Evolutionary conservation across 2,797 vertebrate species (phyloP).

Genomic region (Coccyzus lansbergi): DNA sequence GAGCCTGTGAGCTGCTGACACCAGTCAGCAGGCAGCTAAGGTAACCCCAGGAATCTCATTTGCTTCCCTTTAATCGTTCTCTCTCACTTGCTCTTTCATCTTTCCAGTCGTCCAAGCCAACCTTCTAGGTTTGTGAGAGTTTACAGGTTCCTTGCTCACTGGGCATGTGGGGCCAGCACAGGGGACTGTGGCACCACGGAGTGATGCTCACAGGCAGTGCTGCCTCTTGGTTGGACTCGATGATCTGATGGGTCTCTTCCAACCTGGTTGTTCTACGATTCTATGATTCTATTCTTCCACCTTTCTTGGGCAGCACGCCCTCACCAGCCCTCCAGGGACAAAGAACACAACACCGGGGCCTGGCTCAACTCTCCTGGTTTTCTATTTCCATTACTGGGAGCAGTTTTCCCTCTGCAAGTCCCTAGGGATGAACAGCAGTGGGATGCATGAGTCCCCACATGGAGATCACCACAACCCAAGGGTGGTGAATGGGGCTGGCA

Average conservation of each 20-base stretch:
- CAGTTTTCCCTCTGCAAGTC: not conserved
- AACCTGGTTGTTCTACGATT: too few species aligned
- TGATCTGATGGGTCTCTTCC: too few species aligned
- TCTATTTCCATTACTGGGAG: not conserved
- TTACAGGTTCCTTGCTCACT: not conserved
- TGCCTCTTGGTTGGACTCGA: too few species aligned
- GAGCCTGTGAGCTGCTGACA: not conserved
- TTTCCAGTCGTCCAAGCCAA: not conserved
- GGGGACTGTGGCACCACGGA: accelerated
- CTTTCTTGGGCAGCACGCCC: not conserved
- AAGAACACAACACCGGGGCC: not conserved
- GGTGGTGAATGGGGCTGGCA: accelerated
- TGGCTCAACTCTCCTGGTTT: not conserved
- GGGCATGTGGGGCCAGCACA: accelerated
- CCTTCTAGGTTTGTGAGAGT: not conserved
- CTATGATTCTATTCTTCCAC: too few species aligned
- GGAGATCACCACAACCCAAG: not conserved
- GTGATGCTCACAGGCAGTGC: not conserved
- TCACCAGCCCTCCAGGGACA: not conserved
- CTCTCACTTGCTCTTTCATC: not conserved
- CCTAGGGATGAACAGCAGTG: not conserved
- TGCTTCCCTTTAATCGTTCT: conserved; percentile 40
- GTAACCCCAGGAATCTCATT: conserved; percentile 3
- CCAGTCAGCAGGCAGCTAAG: conserved; percentile 36
- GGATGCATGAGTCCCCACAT: accelerated